These are phyloP conservation scores for Triplophysa yarkandensis DNA, from an alignment of 2,797 vertebrate genomes.

Conservation along the genomic window DNA sequence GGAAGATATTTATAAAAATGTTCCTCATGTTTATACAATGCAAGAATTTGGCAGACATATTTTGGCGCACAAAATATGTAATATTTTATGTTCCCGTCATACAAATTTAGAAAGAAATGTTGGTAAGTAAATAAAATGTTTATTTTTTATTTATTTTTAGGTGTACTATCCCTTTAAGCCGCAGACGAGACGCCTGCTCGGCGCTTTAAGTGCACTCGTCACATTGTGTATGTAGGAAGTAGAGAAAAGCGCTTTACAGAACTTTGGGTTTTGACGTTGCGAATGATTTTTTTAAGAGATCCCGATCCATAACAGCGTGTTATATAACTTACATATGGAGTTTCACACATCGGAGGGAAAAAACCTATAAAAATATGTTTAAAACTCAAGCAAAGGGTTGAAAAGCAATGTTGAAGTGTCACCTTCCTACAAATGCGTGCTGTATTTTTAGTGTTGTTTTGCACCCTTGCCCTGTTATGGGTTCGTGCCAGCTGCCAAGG, in stretches of 20 bases:
- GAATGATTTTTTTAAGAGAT: conserved; percentile 9
- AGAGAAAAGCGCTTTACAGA: background rate
- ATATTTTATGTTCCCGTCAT: no score
- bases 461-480: conserved; percentile 35
- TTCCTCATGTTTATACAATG: no score
- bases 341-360: background rate
- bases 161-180: conserved; percentile 30
- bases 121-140: background rate
- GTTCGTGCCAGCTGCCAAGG: conserved; percentile 31
- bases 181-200: background rate
- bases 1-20: no score
- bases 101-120: no score
- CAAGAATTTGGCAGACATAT: no score
- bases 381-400: conserved; percentile 23
- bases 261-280: background rate
- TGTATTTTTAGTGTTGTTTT: conserved; percentile 36
- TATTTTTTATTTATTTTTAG: background rate
- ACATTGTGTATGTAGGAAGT: conserved; percentile 21
- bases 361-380: background rate
- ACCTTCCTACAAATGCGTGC: conserved; percentile 38
- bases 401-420: conserved; percentile 21
- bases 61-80: no score
- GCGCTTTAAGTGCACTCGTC: background rate
- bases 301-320: background rate
- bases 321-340: background rate